Conservation (phyloP, 2,888 invertebrate species). For the Leistus spinibarbis region DNA sequence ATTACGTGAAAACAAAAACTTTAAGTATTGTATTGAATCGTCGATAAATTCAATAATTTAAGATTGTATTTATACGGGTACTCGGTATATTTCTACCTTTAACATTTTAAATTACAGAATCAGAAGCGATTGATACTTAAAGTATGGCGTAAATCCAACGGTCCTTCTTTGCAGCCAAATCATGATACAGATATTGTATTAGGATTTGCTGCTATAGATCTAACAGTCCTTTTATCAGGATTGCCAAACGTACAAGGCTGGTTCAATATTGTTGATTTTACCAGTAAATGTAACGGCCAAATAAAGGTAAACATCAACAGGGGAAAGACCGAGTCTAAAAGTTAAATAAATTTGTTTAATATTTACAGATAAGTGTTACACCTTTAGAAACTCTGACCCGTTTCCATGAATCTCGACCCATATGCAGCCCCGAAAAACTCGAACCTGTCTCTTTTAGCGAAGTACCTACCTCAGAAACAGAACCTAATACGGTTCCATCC, state of each 20-base stretch:
- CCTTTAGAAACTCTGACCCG: constrained; percentile 59
- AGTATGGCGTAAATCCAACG: constrained; percentile 63
- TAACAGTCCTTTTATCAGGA: constrained; percentile 60
- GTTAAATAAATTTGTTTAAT: neutral
- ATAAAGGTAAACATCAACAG: constrained; percentile 61
- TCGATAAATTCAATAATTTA: too few relatives aligned
- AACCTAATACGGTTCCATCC: constrained; percentile 45
- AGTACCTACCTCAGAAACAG: neutral
- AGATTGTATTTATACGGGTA: neutral
- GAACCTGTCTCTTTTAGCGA: constrained; percentile 40
- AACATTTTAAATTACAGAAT: constrained; percentile 58
- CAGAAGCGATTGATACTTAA: constrained; percentile 65
- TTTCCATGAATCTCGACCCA: constrained; percentile 45
- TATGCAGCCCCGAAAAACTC: constrained; percentile 29
- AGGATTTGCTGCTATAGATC: constrained; percentile 66
- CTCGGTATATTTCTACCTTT: too few relatives aligned
- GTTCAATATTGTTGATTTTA: constrained; percentile 68
- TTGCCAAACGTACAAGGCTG: constrained; percentile 65
- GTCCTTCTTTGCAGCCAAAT: constrained; percentile 58
- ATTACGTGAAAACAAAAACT: neutral
- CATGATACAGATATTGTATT: constrained; percentile 64
- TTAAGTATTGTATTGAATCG: too few relatives aligned
- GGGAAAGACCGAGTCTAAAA: too few relatives aligned
- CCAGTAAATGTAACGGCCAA: constrained; percentile 64
- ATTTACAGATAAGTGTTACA: constrained; percentile 58